Percentiles rank a stretch among this genome's conserved stretches.
Evolutionary conservation across 2,888 invertebrate genomes (phyloP).

Genomic region (Yponomeuta evonymella): DNA sequence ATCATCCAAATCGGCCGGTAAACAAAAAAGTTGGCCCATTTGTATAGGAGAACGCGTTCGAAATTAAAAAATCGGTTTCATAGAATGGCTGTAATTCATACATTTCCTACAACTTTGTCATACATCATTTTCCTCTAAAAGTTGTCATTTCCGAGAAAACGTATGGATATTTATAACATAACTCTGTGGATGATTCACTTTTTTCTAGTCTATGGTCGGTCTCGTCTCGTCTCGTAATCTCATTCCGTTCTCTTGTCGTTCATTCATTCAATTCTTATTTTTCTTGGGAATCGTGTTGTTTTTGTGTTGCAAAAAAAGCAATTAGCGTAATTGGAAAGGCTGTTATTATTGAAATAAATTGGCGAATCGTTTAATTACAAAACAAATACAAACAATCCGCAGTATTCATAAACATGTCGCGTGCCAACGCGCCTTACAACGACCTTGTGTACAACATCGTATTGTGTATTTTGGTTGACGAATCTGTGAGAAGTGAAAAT

Average conservation of each 20-base stretch:
- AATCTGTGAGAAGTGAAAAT: conserved; percentile 21
- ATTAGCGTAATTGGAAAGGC: conserved; percentile 22
- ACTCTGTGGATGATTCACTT: no score
- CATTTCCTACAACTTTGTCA: no score
- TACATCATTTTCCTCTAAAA: no score
- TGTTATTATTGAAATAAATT: conserved; percentile 17
- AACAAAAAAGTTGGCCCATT: no score
- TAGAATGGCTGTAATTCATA: no score
- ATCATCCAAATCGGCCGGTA: no score
- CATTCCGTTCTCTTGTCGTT: not conserved
- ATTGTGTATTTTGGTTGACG: conserved; percentile 51
- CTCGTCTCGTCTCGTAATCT: no score
- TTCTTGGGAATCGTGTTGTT: conserved; percentile 56
- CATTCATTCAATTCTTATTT: conserved; percentile 27
- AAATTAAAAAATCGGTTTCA: no score
- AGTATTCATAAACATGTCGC: conserved; percentile 27
- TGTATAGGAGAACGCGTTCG: no score
- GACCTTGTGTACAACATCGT: conserved; percentile 50
- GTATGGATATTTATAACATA: no score
- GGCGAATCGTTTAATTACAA: not conserved
- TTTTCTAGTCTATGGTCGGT: no score
- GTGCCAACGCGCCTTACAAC: conserved; percentile 34
- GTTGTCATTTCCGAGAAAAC: no score
- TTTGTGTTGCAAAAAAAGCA: conserved; percentile 40
- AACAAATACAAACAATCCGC: conserved; percentile 17